Evolutionary conservation across 1,140 invertebrate genomes (phyloP), one percentile per base, ranked within the genome.

Genomic region (Caerostris extrusa): DNA sequence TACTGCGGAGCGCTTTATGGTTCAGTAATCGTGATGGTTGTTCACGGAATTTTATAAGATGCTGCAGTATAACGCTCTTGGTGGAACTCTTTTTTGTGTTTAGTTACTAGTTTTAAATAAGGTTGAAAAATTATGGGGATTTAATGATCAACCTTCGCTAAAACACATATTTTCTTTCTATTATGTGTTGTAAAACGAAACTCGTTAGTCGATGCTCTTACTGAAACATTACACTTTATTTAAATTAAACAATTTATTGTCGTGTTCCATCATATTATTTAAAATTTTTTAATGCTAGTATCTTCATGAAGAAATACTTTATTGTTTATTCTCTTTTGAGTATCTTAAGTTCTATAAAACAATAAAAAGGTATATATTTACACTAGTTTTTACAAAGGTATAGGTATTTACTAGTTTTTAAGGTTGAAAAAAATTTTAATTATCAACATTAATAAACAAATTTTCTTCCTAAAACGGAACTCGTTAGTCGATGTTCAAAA

Each of bases 1-100:
- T 57, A 90, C 67, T 17, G 64, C 50, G 17, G 12, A 4, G 67
- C 19, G 34, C n/a, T 90, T 90, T 90, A 90, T 90, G 61, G 88
- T 56, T 19, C 58, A 8, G 60, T 88, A 71, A 90, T 57, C 64
- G 61, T 3, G 61, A 12, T 50, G 85, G 34, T n/a, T 7, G 8
- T 55, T 7, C 53, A 12, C 3, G 5, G 82, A 83, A 83, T 58
- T 77, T 77, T 50, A 77, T 77, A 53, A 77, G 71, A 77, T 53
- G 34, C 71, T 53, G 34, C 71, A 10, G 34, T 53, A 4, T 12
- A 5, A 34, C 8, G 7, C 19, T 34, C 8, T 14, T 64, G 69
- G 34, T 7, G 19, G 67, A 34, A 8, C 5, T 10, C 7, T 77
- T 77, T 77, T 77, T 34, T 34, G 34, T 77, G 71, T 77, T 77